Conservation (phyloP, 2,797 vertebrate species). For the Acanthurus leucopareius region DNA sequence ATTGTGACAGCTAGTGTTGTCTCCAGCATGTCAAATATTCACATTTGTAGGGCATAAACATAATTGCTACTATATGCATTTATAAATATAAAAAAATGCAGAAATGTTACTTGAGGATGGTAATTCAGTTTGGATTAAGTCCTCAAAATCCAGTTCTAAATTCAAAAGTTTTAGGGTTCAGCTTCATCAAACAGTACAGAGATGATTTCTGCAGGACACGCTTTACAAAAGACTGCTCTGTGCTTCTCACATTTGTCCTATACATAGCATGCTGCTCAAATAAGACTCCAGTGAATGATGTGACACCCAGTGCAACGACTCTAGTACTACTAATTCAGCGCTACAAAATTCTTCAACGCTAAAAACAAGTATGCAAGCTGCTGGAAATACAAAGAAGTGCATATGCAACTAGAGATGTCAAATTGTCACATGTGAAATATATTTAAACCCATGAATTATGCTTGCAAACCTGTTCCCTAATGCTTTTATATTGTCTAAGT, state of each 20-base stretch:
- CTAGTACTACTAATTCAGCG: not conserved
- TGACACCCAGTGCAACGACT: not conserved
- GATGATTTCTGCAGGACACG: conserved; percentile 38
- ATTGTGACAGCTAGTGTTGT: conserved; percentile 4
- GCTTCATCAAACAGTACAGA: not conserved
- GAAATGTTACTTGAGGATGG: conserved; percentile 19
- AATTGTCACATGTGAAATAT: not conserved
- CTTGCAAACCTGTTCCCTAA: not conserved
- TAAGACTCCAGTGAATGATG: not conserved
- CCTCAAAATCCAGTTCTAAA: not conserved
- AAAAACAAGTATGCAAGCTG: conserved; percentile 11
- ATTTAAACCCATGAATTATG: conserved; percentile 4
- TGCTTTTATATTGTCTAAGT: not conserved
- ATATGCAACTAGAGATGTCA: conserved; percentile 22
- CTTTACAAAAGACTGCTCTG: conserved; percentile 5
- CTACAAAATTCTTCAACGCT: conserved; percentile 1
- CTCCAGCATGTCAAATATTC: conserved; percentile 24
- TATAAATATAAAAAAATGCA: conserved; percentile 37
- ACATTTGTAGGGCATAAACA: conserved; percentile 15
- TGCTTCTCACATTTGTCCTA: conserved; percentile 39
- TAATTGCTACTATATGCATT: conserved; percentile 10
- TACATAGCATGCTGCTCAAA: not conserved
- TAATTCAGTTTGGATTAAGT: not conserved
- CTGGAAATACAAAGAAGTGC: conserved; percentile 13
- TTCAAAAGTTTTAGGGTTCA: not conserved